Conservation (phyloP, 2,888 invertebrate genomes). For the Aspidiotus rigidus region DNA sequence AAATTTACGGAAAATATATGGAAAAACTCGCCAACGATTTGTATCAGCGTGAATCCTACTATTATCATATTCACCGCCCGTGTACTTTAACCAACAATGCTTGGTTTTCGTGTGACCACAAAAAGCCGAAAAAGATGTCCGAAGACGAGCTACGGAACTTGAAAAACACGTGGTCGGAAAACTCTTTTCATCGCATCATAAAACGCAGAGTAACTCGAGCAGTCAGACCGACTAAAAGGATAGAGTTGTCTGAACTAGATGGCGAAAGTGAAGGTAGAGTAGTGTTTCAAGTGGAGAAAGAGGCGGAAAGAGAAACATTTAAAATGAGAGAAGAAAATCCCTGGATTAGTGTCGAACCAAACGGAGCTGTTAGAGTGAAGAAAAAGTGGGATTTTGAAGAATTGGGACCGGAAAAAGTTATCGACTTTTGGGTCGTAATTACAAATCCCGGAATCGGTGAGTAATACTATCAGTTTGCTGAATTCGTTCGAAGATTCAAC, state of each 20-base stretch:
- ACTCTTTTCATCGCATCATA: constrained; percentile 49
- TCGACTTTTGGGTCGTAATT: constrained; percentile 92
- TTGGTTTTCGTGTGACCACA: constrained; percentile 6
- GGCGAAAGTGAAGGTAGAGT: constrained; percentile 79
- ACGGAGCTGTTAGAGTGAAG: constrained; percentile 84
- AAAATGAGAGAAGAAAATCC: constrained; percentile 88
- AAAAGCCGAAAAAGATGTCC: constrained; percentile 18
- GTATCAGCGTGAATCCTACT: constrained; percentile 14
- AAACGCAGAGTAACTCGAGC: constrained; percentile 77
- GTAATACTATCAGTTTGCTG: constrained; percentile 45
- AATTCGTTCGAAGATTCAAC: too few species aligned
- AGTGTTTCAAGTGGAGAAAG: constrained; percentile 82
- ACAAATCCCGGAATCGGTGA: constrained; percentile 78
- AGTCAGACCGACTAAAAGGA: constrained; percentile 86
- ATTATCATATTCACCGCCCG: background rate
- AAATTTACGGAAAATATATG: constrained; percentile 15
- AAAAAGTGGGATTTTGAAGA: constrained; percentile 97
- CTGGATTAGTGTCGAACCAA: constrained; percentile 86
- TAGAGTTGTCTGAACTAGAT: constrained; percentile 84
- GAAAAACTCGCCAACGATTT: constrained; percentile 26
- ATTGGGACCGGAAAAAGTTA: constrained; percentile 84
- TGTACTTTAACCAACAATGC: constrained; percentile 10
- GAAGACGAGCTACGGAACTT: background rate
- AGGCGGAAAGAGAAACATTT: constrained; percentile 83
- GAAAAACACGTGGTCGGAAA: background rate